phyloP scores from a whole-genome alignment of 2,888 invertebrate genomes.

The Drosophila pullipes region DNA sequence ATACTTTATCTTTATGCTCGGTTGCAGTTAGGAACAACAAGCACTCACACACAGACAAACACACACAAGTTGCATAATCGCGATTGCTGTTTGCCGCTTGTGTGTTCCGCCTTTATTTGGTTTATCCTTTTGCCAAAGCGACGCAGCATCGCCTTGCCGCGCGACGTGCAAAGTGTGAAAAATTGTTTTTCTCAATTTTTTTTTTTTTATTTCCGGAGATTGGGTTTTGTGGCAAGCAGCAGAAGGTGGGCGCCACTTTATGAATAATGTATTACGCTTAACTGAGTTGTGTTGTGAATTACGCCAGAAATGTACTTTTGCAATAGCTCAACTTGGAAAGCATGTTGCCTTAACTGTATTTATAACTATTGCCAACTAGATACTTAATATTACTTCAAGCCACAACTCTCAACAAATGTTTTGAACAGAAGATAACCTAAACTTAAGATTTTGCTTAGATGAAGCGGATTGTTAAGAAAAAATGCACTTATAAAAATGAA shows the following conservation, averaged over 20 bases:
- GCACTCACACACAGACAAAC: conserved; percentile 14
- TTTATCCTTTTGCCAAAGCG: conserved; percentile 44
- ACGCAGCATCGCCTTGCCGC: conserved; percentile 18
- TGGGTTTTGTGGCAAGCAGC: conserved; percentile 35
- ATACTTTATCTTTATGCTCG: conserved; percentile 57
- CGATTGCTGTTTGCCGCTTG: conserved; percentile 38
- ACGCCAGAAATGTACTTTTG: conserved; percentile 58
- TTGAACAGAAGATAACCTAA: background rate
- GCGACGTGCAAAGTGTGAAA: conserved; percentile 79
- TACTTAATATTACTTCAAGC: background rate
- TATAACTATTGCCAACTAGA: conserved; percentile 1
- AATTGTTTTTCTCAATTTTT: conserved; percentile 50
- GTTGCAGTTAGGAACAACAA: conserved; percentile 47
- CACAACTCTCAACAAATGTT: background rate
- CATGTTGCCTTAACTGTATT: conserved; percentile 23
- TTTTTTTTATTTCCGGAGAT: conserved; percentile 31
- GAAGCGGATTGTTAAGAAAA: background rate
- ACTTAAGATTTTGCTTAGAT: background rate
- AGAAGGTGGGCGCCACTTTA: conserved; percentile 45
- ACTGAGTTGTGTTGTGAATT: conserved; percentile 62
- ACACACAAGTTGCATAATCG: conserved; percentile 57
- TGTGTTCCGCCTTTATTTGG: conserved; percentile 51
- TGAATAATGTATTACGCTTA: conserved; percentile 72
- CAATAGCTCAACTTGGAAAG: conserved; percentile 56
- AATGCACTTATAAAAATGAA: background rate